Conservation (phyloP, 2,888 invertebrate species). For the Chymomyza procnemis region DNA sequence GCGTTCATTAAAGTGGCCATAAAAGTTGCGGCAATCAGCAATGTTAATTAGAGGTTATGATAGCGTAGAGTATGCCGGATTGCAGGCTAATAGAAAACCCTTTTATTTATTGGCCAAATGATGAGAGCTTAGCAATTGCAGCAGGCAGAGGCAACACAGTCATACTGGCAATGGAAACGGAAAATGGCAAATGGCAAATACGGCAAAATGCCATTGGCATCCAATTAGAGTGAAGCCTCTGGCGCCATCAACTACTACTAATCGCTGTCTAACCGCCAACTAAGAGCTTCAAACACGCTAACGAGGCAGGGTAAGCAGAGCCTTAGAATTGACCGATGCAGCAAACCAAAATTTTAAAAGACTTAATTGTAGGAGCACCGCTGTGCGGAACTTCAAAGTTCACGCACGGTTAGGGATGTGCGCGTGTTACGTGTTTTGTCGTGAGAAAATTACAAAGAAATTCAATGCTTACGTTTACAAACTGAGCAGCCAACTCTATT, state of each 20-base stretch:
- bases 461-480: too few species aligned
- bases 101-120: conserved; percentile 9
- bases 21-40: neutral
- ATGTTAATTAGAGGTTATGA: conserved; percentile 45
- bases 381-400: too few species aligned
- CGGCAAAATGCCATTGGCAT: conserved; percentile 6
- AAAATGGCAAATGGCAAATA: neutral
- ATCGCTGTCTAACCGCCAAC: conserved; percentile 27
- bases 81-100: conserved; percentile 8
- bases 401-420: too few species aligned
- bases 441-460: too few species aligned
- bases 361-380: too few species aligned
- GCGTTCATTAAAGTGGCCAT: neutral
- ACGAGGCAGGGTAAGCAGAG: conserved; percentile 22
- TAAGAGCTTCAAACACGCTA: conserved; percentile 28
- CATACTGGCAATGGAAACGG: conserved; percentile 8
- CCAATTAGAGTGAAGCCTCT: conserved; percentile 22
- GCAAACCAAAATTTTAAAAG: neutral
- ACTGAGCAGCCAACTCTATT: too few species aligned
- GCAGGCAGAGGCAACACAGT: neutral
- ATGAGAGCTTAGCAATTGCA: neutral
- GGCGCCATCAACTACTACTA: conserved; percentile 34
- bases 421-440: too few species aligned
- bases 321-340: neutral
- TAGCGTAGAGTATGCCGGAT: conserved; percentile 10